A percentile compares a stretch with the other conserved stretches of the same genome.
phyloP scores from a whole-genome alignment of 1,140 invertebrate genomes.

The Argopecten irradians region DNA sequence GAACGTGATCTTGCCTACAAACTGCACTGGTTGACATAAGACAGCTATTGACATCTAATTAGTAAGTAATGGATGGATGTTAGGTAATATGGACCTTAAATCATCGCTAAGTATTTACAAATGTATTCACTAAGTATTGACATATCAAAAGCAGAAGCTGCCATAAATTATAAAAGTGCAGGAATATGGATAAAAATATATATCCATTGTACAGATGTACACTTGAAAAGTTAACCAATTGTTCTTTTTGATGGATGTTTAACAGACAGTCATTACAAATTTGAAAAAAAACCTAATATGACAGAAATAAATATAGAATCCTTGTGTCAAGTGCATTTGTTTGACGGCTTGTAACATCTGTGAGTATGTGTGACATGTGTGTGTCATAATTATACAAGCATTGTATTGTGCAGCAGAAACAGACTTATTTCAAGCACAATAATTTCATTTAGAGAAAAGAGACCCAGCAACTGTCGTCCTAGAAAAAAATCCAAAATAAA shows the following conservation, averaged over 20 bases:
- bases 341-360: neutral
- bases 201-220: neutral
- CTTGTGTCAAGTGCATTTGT: neutral
- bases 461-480: too few relatives aligned
- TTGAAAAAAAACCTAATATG: neutral
- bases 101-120: neutral
- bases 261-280: slow-evolving; percentile 4
- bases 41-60: slow-evolving; percentile 10
- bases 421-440: too few relatives aligned
- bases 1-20: neutral
- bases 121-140: neutral
- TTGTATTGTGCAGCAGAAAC: too few relatives aligned
- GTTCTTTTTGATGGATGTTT: neutral
- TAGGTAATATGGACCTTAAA: neutral
- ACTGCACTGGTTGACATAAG: neutral
- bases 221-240: neutral
- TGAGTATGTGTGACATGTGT: neutral
- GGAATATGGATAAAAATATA: neutral
- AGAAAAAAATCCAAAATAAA: too few relatives aligned
- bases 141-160: neutral
- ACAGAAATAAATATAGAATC: neutral
- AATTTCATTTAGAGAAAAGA: too few relatives aligned
- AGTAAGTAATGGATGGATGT: neutral
- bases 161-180: neutral
- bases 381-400: neutral